Percentiles rank a stretch among this genome's conserved stretches.
These are phyloP conservation scores for Melanchra persicariae DNA, from an alignment of 2,888 invertebrate genomes.

Conservation along the genomic window DNA sequence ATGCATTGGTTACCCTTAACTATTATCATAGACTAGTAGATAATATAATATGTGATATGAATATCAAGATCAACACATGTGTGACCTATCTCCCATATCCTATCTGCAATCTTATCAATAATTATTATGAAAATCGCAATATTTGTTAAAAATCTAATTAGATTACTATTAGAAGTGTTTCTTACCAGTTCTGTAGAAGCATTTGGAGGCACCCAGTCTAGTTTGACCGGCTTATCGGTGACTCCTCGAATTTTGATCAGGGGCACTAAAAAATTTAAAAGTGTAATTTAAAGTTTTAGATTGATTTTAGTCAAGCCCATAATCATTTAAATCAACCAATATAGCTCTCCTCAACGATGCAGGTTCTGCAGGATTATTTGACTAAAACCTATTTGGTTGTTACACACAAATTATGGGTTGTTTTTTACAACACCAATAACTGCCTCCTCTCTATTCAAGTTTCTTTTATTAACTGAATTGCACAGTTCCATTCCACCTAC, in stretches of 20 bases:
- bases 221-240: conserved; percentile 91
- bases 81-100: not conserved
- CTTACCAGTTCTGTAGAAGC: conserved; percentile 92
- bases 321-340: not conserved
- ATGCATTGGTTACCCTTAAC: not conserved
- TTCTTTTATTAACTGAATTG: too few relatives aligned
- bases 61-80: not conserved
- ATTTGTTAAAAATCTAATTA: not conserved
- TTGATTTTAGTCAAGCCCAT: not conserved
- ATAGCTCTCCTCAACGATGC: not conserved
- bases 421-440: too few relatives aligned
- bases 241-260: conserved; percentile 90
- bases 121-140: not conserved
- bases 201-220: conserved; percentile 95
- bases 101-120: conserved; percentile 17
- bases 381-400: too few relatives aligned
- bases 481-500: too few relatives aligned
- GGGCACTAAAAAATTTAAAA: conserved; percentile 81
- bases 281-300: not conserved
- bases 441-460: too few relatives aligned
- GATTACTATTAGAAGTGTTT: conserved; percentile 32
- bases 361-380: not conserved
- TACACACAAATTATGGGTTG: too few relatives aligned
- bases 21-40: not conserved
- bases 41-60: not conserved